Evolutionary conservation across 1,140 invertebrate species (phyloP).

Genomic region (Calliphora vicina): DNA sequence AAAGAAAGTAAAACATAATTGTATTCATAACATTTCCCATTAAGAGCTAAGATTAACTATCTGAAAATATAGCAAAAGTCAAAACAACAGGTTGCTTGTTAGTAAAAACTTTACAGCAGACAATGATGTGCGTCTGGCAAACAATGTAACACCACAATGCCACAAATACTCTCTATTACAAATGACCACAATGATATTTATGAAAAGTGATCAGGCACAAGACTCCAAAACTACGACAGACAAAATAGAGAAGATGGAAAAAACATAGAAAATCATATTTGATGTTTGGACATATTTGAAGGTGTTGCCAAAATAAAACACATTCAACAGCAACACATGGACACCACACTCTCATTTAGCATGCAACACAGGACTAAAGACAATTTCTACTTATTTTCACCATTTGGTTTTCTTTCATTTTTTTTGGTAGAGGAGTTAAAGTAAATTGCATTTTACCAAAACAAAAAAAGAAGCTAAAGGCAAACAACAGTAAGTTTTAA

Average conservation of each 20-base stretch:
- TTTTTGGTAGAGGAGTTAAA: background rate
- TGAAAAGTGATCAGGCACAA: constrained; percentile 14
- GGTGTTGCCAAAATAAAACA: constrained; percentile 20
- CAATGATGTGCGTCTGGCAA: constrained; percentile 19
- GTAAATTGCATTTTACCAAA: background rate
- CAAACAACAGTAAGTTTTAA: background rate
- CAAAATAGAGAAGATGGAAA: background rate
- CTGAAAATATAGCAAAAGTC: background rate
- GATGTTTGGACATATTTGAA: constrained; percentile 8
- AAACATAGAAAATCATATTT: background rate
- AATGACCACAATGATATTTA: constrained; percentile 21
- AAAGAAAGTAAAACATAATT: no score
- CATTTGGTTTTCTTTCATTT: background rate
- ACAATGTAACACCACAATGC: constrained; percentile 29
- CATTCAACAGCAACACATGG: background rate
- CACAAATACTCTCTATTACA: constrained; percentile 14
- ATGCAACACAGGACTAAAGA: background rate
- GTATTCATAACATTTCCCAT: no score
- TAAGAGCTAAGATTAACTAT: background rate
- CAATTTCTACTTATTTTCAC: no score
- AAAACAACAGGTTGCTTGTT: constrained; percentile 20
- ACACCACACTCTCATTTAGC: no score
- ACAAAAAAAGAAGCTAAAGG: background rate
- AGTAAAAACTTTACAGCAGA: background rate
- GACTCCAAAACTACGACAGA: no score